A percentile compares a stretch with the other conserved stretches of the same genome.
phyloP scores from a whole-genome alignment of 2,888 invertebrate genomes.

The Cephus rjabovi region DNA sequence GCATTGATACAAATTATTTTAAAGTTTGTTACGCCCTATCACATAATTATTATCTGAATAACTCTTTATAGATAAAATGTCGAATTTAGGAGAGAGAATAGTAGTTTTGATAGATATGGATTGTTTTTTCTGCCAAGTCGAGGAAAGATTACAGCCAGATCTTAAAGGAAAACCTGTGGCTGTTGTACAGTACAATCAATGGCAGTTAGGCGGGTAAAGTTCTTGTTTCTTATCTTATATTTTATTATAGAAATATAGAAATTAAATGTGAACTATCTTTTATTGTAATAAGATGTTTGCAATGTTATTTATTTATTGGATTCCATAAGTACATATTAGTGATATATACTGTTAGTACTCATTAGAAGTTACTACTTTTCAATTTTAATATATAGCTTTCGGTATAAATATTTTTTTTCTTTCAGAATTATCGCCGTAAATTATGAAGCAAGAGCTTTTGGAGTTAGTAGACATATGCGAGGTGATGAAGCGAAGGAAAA shows the following conservation, averaged over 20 bases:
- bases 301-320: too few relatives aligned
- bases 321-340: too few relatives aligned
- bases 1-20: too few relatives aligned
- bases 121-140: conserved; percentile 99
- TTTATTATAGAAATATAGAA: neutral
- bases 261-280: too few relatives aligned
- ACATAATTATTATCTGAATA: too few relatives aligned
- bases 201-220: conserved; percentile 91
- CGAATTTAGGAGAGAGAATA: conserved; percentile 72
- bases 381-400: too few relatives aligned
- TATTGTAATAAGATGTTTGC: too few relatives aligned
- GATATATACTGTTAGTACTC: too few relatives aligned
- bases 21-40: too few relatives aligned
- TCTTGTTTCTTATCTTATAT: conserved; percentile 8
- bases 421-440: conserved; percentile 95
- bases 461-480: conserved; percentile 91
- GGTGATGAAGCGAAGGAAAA: conserved; percentile 90
- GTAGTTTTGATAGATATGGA: conserved; percentile 97
- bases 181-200: conserved; percentile 95
- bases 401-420: conserved; percentile 12
- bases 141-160: conserved; percentile 87
- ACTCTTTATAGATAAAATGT: conserved; percentile 56
- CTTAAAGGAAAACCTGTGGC: conserved; percentile 91
- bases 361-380: too few relatives aligned
- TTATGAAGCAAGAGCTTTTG: conserved; percentile 92